Evolutionary conservation across 1,140 invertebrate genomes (phyloP).

Genomic region (Tyrophagus putrescentiae): DNA sequence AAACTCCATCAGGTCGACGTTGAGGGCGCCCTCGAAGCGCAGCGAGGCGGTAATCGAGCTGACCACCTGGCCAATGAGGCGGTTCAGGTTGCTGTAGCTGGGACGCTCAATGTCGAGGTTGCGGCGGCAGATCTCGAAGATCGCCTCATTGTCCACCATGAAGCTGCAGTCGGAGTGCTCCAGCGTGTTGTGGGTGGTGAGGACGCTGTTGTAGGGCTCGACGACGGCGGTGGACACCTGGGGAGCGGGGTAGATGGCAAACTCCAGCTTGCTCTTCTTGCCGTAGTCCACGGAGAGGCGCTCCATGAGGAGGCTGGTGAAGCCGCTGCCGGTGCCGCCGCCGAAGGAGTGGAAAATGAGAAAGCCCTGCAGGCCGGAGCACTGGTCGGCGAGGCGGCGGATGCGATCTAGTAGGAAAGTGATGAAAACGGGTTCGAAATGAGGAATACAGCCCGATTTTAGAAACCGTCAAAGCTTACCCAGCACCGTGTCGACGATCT

Average conservation of each 20-base stretch:
- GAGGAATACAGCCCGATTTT: slow-evolving; percentile 56
- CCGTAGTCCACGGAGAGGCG: slow-evolving; percentile 50
- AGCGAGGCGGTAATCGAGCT: slow-evolving; percentile 47
- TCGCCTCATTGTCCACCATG: slow-evolving; percentile 54
- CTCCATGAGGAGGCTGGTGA: slow-evolving; percentile 57
- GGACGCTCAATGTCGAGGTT: slow-evolving; percentile 47
- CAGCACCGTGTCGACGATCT: slow-evolving; percentile 55
- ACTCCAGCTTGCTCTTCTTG: slow-evolving; percentile 56
- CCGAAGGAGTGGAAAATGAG: slow-evolving; percentile 42
- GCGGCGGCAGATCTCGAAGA: slow-evolving; percentile 52
- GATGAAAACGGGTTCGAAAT: slow-evolving; percentile 56
- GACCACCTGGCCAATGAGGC: slow-evolving; percentile 43
- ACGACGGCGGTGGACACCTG: slow-evolving; percentile 57
- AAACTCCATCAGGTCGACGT: slow-evolving; percentile 52
- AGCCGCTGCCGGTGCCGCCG: slow-evolving; percentile 51
- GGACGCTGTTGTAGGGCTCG: slow-evolving; percentile 70
- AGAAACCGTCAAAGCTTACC: too few species aligned
- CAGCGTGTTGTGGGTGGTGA: slow-evolving; percentile 61
- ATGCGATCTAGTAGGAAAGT: slow-evolving; percentile 57
- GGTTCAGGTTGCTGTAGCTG: slow-evolving; percentile 42
- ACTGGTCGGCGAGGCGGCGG: slow-evolving; percentile 30
- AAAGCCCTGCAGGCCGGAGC: slow-evolving; percentile 36
- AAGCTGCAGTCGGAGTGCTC: slow-evolving; percentile 66
- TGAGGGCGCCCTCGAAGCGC: slow-evolving; percentile 53
- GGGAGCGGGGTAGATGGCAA: slow-evolving; percentile 61